Evolutionary conservation across 1,140 invertebrate species (phyloP), one percentile per base, ranked within the genome.

Genomic region (Drosophila ercepeae): DNA sequence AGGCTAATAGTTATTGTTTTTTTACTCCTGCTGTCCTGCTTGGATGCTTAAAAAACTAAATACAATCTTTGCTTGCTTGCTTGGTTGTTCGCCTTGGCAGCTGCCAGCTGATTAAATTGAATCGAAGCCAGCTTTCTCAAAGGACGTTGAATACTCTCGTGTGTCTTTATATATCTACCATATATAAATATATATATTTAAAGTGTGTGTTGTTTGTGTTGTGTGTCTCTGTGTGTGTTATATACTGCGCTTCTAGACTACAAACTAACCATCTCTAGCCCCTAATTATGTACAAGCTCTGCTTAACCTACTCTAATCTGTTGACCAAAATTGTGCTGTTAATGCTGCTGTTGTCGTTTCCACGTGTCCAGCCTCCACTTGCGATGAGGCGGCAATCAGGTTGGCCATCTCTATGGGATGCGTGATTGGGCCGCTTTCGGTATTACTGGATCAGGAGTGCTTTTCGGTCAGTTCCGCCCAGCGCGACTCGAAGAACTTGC

Each of bases 401-500:
- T 55, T 64, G 18, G 67, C 63, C 39, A 67, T 53, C 36, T 67
- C 63, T 21, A 67, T 65, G 63, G 63, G 63, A 34, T 67, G 39
- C 4, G 36, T 44, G 14, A 50, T 16, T 41, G 68, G 73, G 52
- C 42, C 60, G 48, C 55, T 67, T 4, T 21, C 46, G 51, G 11
- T 21, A 4, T 2, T 44, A 23, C 60, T 13, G 54, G 81, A 90
- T 91, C 90, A 91, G 75, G 90, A 91, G 73, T 91, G 90, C 64
- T 91, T 91, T 25, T 91, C 91, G 4, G 91, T 91, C 32, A 95
- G 82, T 78, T 97, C 95, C 50, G 94, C 93, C 97, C 97, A 98
- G 29, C 96, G 93, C 29, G 94, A 94, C 91, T 98, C 97, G 92
- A 99, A 99, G 93, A 97, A 98, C 90, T 95, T 94, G 50, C 97